A percentile compares a stretch with the other conserved stretches of the same genome.
Conservation (phyloP, 2,797 vertebrate genomes). For the Lepidocolaptes lacrymiger region DNA sequence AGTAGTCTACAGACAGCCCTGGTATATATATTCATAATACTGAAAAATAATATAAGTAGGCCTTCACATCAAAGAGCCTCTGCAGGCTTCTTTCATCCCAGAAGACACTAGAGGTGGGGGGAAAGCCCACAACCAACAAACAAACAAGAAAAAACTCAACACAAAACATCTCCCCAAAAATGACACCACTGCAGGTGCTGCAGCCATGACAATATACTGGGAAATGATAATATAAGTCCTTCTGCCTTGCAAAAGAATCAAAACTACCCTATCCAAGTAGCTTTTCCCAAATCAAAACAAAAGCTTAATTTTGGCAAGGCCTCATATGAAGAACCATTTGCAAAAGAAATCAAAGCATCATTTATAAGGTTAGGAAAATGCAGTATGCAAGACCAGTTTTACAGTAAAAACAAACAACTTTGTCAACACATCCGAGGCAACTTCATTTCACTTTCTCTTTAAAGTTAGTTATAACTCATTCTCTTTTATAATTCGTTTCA, state of each 20-base stretch:
- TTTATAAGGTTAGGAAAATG: neutral
- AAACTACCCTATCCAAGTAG: neutral
- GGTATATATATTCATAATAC: neutral
- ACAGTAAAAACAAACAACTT: neutral
- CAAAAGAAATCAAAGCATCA: slow-evolving; percentile 3
- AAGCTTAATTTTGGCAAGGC: neutral
- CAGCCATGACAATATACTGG: neutral
- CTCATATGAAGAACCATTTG: neutral
- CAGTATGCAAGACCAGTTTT: neutral
- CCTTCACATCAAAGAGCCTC: neutral
- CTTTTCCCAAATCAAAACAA: neutral
- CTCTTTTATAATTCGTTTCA: neutral
- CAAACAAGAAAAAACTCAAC: neutral
- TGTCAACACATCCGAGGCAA: neutral
- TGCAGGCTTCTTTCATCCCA: neutral
- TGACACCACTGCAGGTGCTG: neutral
- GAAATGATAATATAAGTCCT: neutral
- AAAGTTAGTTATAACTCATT: neutral
- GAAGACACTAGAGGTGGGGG: neutral
- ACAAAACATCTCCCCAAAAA: neutral
- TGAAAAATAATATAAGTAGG: neutral
- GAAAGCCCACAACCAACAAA: neutral
- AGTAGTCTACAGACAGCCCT: neutral
- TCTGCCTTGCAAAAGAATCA: neutral
- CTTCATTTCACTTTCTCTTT: neutral